These are phyloP conservation scores for Listronotus oregonensis DNA, from an alignment of 1,140 invertebrate species.

Conservation along the genomic window DNA sequence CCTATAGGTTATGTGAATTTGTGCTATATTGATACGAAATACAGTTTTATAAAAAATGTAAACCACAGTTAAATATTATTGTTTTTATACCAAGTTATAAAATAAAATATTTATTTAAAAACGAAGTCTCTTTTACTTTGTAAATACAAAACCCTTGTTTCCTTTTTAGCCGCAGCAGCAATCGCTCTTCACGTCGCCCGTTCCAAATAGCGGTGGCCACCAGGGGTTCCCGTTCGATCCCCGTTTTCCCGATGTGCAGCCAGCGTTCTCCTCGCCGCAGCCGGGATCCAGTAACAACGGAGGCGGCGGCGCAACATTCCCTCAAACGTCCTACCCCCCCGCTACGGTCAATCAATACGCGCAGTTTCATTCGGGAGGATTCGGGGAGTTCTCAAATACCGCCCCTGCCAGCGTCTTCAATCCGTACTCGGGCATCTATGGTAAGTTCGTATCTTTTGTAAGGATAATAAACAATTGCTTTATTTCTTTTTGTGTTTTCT, in stretches of 20 bases:
- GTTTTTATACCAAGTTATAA: too few species aligned
- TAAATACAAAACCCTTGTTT: not conserved
- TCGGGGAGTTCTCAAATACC: conserved; percentile 59
- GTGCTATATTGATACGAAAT: too few species aligned
- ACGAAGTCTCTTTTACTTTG: not conserved
- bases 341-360: conserved; percentile 56
- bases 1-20: too few species aligned
- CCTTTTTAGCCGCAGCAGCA: conserved; percentile 13
- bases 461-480: not conserved
- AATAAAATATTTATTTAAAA: too few species aligned
- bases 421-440: conserved; percentile 61
- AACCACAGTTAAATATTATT: too few species aligned
- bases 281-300: not conserved
- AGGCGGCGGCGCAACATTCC: conserved; percentile 1
- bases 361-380: conserved; percentile 56
- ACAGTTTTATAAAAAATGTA: too few species aligned
- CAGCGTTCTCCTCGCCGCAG: conserved; percentile 11
- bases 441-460: conserved; percentile 10
- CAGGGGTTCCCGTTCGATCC: conserved; percentile 30
- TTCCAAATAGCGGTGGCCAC: conserved; percentile 20
- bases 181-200: conserved; percentile 1
- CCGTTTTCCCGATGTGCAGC: conserved; percentile 24
- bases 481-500: too few species aligned
- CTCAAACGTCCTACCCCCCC: conserved; percentile 36
- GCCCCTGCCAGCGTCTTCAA: conserved; percentile 58